Evolutionary conservation across 2,888 invertebrate species (phyloP).

Genomic region (Macroteleia sp.): DNA sequence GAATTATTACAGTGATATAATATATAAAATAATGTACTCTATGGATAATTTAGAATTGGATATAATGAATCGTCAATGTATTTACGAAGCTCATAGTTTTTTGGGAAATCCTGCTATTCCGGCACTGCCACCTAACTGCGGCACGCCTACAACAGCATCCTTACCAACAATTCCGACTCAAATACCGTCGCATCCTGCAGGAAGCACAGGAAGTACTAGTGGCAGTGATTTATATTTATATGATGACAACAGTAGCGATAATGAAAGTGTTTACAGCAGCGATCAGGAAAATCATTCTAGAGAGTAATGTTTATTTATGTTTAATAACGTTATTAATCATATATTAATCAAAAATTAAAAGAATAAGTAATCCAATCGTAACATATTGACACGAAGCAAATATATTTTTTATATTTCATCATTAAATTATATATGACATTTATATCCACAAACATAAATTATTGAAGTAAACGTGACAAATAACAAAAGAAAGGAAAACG

Average conservation of each 20-base stretch:
- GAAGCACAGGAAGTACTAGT: constrained; percentile 87
- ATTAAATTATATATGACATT: no score
- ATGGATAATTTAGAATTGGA: constrained; percentile 89
- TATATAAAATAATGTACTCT: constrained; percentile 85
- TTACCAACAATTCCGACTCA: constrained; percentile 79
- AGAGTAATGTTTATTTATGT: no score
- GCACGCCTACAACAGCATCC: constrained; percentile 72
- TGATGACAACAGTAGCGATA: constrained; percentile 87
- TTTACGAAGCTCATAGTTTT: constrained; percentile 85
- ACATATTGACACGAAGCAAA: no score
- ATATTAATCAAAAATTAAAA: no score
- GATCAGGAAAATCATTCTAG: constrained; percentile 92
- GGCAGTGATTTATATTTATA: constrained; percentile 90
- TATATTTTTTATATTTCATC: no score
- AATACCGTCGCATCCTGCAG: constrained; percentile 77
- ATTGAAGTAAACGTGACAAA: no score
- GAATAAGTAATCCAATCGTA: no score
- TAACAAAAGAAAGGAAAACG: no score
- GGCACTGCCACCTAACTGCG: constrained; percentile 79
- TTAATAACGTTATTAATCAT: no score
- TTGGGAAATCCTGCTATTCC: constrained; percentile 83
- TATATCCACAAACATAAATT: no score
- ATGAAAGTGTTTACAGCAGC: constrained; percentile 90
- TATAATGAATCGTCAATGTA: constrained; percentile 88
- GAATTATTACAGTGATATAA: no score